A percentile compares a stretch with the other conserved stretches of the same genome.
Evolutionary conservation across 1,140 invertebrate species (phyloP).

Genomic region (Delia radicum): DNA sequence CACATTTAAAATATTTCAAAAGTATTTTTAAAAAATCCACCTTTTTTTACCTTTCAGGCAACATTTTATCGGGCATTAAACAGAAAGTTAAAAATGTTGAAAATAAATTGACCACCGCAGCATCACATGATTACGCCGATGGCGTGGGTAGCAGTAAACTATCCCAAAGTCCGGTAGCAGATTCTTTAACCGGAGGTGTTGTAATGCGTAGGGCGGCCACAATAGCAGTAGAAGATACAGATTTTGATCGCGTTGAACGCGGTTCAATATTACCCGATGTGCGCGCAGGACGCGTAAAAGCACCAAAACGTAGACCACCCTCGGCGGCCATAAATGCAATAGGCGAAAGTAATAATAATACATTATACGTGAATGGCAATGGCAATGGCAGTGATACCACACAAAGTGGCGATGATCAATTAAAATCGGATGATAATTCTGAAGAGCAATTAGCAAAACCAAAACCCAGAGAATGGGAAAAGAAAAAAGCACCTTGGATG

Average conservation of each 20-base stretch:
- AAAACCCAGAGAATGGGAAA: constrained; percentile 61
- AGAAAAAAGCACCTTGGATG: constrained; percentile 68
- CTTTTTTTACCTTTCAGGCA: constrained; percentile 40
- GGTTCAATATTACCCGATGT: constrained; percentile 64
- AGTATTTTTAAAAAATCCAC: too few species aligned
- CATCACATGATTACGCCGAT: constrained; percentile 49
- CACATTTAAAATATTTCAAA: too few species aligned
- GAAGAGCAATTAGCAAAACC: constrained; percentile 58
- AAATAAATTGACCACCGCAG: constrained; percentile 48
- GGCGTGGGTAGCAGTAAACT: constrained; percentile 44
- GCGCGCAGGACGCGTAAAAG: constrained; percentile 62
- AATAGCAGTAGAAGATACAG: constrained; percentile 52
- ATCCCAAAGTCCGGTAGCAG: constrained; percentile 29
- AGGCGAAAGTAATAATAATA: constrained; percentile 53
- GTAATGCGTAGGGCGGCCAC: constrained; percentile 46
- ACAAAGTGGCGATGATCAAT: constrained; percentile 28
- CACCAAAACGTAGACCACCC: constrained; percentile 62
- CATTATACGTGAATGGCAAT: constrained; percentile 51
- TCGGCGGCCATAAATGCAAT: constrained; percentile 54
- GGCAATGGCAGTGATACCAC: constrained; percentile 38
- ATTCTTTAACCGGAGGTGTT: constrained; percentile 39
- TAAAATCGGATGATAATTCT: constrained; percentile 45
- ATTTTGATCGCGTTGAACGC: constrained; percentile 65
- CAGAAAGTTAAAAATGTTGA: constrained; percentile 60
- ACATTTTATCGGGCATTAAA: constrained; percentile 62